Conservation (phyloP, 2,113 vertebrate species). For the Rhizomys pruinosus region DNA sequence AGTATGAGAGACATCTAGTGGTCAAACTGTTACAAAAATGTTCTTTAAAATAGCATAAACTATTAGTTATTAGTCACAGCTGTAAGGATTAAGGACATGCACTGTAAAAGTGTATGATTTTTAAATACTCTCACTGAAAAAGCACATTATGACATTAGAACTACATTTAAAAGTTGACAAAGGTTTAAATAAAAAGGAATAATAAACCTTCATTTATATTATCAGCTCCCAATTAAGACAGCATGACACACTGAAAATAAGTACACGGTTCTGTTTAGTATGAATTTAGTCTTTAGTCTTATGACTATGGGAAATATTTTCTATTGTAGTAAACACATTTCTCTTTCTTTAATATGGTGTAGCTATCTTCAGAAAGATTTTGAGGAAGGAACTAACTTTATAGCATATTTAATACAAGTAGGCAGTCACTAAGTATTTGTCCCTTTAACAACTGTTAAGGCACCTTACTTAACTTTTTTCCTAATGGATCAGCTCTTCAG, state of each 20-base stretch:
- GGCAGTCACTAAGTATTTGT: not conserved
- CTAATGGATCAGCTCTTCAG: not conserved
- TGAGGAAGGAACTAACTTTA: not conserved
- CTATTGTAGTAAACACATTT: not conserved
- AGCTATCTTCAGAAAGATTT: not conserved
- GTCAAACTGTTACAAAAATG: not conserved
- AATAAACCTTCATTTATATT: not conserved
- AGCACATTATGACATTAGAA: not conserved
- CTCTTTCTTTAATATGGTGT: not conserved
- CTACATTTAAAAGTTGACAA: conserved; percentile 40
- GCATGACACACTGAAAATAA: not conserved
- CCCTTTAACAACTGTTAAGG: conserved; percentile 23
- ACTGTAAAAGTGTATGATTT: not conserved
- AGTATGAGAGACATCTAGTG: conserved; percentile 72
- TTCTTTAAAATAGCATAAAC: not conserved
- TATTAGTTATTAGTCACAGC: not conserved
- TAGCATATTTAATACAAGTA: not conserved
- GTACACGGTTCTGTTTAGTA: no score
- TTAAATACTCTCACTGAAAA: conserved; percentile 32
- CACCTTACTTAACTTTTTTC: not conserved
- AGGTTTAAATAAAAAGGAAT: conserved; percentile 42
- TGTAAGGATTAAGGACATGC: not conserved
- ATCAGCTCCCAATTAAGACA: not conserved
- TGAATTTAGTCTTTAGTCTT: not conserved
- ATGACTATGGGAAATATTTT: not conserved